Percentiles rank a stretch among this genome's conserved stretches.
Evolutionary conservation across 2,888 invertebrate species (phyloP).

Genomic region (Microctonus aethiopoides): DNA sequence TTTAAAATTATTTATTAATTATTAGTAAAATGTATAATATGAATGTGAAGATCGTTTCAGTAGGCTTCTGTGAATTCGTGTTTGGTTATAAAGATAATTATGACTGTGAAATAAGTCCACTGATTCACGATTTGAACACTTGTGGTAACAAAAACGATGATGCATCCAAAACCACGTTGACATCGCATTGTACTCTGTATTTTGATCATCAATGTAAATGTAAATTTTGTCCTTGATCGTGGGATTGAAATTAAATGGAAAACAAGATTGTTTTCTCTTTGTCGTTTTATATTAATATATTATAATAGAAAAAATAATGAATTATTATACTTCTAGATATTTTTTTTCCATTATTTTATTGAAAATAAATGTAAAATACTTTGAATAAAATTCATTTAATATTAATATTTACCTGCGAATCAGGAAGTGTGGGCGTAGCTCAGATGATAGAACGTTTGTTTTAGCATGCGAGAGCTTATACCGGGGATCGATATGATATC

Average conservation of each 20-base stretch:
- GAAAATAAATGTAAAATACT: not conserved
- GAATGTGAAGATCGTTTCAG: not conserved
- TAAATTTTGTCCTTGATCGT: not conserved
- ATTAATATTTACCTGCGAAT: not conserved
- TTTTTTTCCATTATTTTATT: too few species aligned
- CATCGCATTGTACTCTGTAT: not conserved
- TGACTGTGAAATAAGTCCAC: slow-evolving; percentile 28
- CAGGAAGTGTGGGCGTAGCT: slow-evolving; percentile 47
- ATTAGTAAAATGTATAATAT: too few species aligned
- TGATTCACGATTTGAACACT: slow-evolving; percentile 39
- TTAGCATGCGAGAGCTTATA: slow-evolving; percentile 48
- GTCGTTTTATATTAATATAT: too few species aligned
- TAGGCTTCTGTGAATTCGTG: not conserved
- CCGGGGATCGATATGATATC: slow-evolving; percentile 50
- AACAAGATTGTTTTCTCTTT: too few species aligned
- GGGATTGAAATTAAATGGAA: too few species aligned
- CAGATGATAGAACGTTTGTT: slow-evolving; percentile 52
- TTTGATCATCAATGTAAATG: not conserved
- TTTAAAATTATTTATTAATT: too few species aligned
- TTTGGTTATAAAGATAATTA: not conserved
- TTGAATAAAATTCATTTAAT: not conserved
- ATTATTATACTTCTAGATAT: too few species aligned
- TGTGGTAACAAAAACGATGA: slow-evolving; percentile 16
- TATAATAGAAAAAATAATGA: too few species aligned
- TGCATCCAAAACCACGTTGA: not conserved